phyloP scores from a whole-genome alignment of 2,113 vertebrate genomes.

The Accipiter cooperii region DNA sequence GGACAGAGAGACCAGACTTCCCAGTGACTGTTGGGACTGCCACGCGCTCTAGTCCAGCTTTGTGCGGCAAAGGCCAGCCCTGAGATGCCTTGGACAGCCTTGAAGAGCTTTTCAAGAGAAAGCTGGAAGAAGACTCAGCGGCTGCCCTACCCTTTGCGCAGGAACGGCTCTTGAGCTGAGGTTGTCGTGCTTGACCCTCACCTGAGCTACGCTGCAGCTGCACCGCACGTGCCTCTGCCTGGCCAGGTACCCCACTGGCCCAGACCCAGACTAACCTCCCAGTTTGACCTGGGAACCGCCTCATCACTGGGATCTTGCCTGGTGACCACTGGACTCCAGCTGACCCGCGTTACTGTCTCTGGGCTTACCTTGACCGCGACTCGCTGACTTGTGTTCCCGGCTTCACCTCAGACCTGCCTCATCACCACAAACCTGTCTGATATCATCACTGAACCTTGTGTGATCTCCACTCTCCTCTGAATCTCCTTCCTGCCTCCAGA shows the following conservation, averaged over 20 bases:
- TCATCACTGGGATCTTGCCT: too few species aligned
- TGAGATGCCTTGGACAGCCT: background rate
- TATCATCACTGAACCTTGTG: background rate
- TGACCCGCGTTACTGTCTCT: background rate
- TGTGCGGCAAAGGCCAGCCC: background rate
- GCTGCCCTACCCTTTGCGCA: background rate
- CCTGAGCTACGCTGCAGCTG: background rate
- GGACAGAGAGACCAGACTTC: background rate
- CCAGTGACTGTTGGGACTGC: background rate
- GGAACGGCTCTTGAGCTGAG: background rate
- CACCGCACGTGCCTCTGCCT: background rate
- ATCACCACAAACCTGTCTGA: background rate
- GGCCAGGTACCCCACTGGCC: accelerated
- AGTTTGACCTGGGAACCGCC: background rate
- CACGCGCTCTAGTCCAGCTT: background rate
- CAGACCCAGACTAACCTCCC: background rate
- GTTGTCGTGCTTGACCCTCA: background rate
- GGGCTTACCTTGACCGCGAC: background rate
- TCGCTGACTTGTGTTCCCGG: background rate
- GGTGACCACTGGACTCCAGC: background rate
- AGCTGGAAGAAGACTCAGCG: background rate
- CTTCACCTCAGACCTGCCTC: background rate
- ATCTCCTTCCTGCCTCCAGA: background rate
- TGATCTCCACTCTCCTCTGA: background rate
- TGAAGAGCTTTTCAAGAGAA: background rate